Conservation (phyloP, 2,888 invertebrate species). For the Dugesia japonica region DNA sequence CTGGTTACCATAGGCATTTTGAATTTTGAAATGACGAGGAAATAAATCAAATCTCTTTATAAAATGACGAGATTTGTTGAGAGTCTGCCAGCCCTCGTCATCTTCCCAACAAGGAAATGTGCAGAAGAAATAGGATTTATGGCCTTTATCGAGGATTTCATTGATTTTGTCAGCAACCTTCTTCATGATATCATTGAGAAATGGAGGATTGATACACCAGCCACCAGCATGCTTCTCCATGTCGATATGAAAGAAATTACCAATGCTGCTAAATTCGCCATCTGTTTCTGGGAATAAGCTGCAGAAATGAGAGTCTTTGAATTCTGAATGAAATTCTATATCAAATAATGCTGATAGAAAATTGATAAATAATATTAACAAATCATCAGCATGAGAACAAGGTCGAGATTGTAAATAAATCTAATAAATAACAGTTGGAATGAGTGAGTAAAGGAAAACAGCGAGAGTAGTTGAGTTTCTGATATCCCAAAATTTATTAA, state of each 20-base stretch:
- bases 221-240: slow-evolving; percentile 3
- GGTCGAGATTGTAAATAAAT: too few relatives aligned
- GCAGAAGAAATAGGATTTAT: slow-evolving; percentile 20
- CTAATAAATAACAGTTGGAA: too few relatives aligned
- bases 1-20: slow-evolving; percentile 25
- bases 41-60: background rate
- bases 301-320: too few relatives aligned
- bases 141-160: background rate
- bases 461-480: too few relatives aligned
- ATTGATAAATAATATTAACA: too few relatives aligned
- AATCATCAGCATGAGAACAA: too few relatives aligned
- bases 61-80: background rate
- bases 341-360: too few relatives aligned
- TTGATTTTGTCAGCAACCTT: background rate
- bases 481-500: too few relatives aligned
- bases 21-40: background rate
- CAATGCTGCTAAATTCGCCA: slow-evolving; percentile 21
- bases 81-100: slow-evolving; percentile 7
- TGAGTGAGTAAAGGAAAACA: too few relatives aligned
- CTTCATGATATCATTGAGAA: background rate
- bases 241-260: slow-evolving; percentile 29
- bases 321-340: too few relatives aligned
- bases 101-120: slow-evolving; percentile 24
- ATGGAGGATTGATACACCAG: slow-evolving; percentile 25
- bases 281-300: too few relatives aligned